phyloP scores from a whole-genome alignment of 2,888 invertebrate species.

The Drepana falcataria region DNA sequence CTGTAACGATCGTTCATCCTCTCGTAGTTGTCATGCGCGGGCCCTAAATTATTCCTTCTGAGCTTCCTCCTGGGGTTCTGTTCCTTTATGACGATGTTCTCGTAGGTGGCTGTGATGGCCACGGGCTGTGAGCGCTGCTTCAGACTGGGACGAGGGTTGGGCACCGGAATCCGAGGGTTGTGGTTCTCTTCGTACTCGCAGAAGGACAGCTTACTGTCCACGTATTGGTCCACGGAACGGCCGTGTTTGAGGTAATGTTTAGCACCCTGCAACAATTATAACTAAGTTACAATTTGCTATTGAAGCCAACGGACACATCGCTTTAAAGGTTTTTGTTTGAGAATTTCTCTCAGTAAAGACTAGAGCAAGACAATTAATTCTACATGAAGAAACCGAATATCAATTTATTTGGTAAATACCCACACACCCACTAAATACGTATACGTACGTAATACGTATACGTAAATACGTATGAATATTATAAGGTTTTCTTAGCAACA shows the following conservation, averaged over 20 bases:
- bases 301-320: not conserved
- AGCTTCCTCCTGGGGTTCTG: slow-evolving; percentile 86
- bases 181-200: slow-evolving; percentile 77
- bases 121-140: slow-evolving; percentile 81
- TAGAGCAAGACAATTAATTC: too few species aligned
- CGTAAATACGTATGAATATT: too few species aligned
- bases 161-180: slow-evolving; percentile 64
- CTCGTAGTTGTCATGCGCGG: slow-evolving; percentile 81
- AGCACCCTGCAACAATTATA: slow-evolving; percentile 66
- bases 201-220: slow-evolving; percentile 80
- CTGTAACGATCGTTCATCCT: slow-evolving; percentile 61
- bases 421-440: too few species aligned
- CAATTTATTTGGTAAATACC: too few species aligned
- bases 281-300: not conserved
- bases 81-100: slow-evolving; percentile 84
- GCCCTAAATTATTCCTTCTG: slow-evolving; percentile 77
- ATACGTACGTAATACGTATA: too few species aligned
- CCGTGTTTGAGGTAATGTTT: slow-evolving; percentile 82
- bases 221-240: slow-evolving; percentile 87
- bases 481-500: too few species aligned
- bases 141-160: slow-evolving; percentile 64
- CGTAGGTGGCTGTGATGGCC: slow-evolving; percentile 85
- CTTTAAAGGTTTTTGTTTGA: not conserved
- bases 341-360: too few species aligned
- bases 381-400: too few species aligned